A percentile compares a stretch with the other conserved stretches of the same genome.
Evolutionary conservation across 2,797 vertebrate species (phyloP).

Genomic region (Cryptoblepharus egeriae): DNA sequence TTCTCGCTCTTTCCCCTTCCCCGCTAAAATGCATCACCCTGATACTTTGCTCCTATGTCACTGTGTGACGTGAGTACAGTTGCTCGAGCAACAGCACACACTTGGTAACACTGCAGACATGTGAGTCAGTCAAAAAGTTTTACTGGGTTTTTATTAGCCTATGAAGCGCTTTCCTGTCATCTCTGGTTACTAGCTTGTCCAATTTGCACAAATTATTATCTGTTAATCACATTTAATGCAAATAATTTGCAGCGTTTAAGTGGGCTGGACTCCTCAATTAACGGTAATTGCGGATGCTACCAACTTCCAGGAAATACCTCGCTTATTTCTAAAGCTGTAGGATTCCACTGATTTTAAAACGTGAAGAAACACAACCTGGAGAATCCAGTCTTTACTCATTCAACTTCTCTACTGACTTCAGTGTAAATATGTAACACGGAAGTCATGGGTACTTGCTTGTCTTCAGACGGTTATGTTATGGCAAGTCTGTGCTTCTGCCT

Average conservation of each 20-base stretch:
- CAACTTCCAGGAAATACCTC: constrained; percentile 13
- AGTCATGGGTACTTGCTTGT: accelerated
- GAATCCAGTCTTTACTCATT: neutral
- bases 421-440: accelerated
- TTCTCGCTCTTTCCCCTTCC: constrained; percentile 12
- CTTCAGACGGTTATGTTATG: neutral
- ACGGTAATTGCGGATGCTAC: neutral
- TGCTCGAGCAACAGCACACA: constrained; percentile 59
- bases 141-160: constrained; percentile 59
- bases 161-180: constrained; percentile 28
- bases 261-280: constrained; percentile 6
- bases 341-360: neutral
- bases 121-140: constrained; percentile 63
- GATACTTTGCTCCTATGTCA: constrained; percentile 31
- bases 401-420: no score
- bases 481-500: neutral
- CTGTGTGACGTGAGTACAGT: neutral
- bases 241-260: constrained; percentile 12
- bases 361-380: neutral
- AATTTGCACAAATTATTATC: constrained; percentile 21
- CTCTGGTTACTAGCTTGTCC: constrained; percentile 33
- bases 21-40: constrained; percentile 6
- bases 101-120: constrained; percentile 32
- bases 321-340: neutral
- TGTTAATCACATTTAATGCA: neutral